Conservation (phyloP, 2,113 vertebrate species). For the Phaethon lepturus region DNA sequence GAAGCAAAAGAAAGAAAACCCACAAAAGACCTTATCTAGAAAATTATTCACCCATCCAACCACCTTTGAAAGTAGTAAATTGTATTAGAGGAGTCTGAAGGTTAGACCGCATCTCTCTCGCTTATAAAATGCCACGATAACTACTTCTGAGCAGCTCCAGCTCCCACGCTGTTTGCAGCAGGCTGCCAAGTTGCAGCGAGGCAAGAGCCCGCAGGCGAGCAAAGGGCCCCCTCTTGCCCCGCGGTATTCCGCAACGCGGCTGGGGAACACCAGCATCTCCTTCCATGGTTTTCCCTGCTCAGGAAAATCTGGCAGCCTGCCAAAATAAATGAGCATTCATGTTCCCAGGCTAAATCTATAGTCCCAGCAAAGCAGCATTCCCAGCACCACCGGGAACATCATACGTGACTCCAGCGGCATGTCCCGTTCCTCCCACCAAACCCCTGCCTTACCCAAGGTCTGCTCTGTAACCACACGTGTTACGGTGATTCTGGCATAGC, state of each 20-base stretch:
- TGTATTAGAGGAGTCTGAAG: too few relatives aligned
- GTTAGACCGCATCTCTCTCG: too few relatives aligned
- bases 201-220: accelerated
- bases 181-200: too few relatives aligned
- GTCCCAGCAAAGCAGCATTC: neutral
- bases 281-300: too few relatives aligned
- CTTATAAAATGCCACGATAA: neutral
- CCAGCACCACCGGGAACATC: neutral
- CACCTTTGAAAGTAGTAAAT: neutral
- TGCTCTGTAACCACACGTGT: accelerated
- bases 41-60: neutral
- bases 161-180: too few relatives aligned
- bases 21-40: neutral
- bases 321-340: neutral
- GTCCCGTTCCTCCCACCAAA: neutral
- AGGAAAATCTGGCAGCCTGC: neutral
- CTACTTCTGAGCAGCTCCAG: neutral
- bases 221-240: neutral
- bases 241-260: accelerated
- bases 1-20: neutral
- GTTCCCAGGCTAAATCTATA: accelerated
- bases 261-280: too few relatives aligned
- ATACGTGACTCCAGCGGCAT: accelerated
- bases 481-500: accelerated
- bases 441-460: too few relatives aligned